A percentile compares a stretch with the other conserved stretches of the same genome.
Evolutionary conservation across 2,113 vertebrate genomes (phyloP).

Genomic region (Heterotilapia buettikoferi): DNA sequence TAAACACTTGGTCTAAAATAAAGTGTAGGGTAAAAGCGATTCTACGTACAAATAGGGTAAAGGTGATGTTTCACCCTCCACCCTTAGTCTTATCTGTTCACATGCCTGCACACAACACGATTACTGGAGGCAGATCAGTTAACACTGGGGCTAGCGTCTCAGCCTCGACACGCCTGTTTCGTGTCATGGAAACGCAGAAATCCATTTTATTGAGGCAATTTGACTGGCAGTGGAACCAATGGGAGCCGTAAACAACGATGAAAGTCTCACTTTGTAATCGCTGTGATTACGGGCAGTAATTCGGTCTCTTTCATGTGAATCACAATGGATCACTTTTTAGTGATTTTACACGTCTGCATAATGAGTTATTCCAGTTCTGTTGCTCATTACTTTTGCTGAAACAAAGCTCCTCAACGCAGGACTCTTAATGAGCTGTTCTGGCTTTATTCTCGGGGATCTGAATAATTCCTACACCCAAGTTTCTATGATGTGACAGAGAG

Average conservation of each 20-base stretch:
- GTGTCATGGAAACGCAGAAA: conserved; percentile 24
- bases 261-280: conserved; percentile 30
- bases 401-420: background rate
- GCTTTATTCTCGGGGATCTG: background rate
- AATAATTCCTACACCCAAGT: background rate
- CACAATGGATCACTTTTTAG: background rate
- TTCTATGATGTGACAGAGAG: background rate
- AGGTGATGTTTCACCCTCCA: conserved; percentile 14
- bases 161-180: conserved; percentile 34
- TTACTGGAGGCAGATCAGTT: conserved; percentile 43
- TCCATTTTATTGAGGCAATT: conserved; percentile 33
- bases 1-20: background rate
- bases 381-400: background rate
- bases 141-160: conserved; percentile 15
- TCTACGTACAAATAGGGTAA: background rate
- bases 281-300: conserved; percentile 18
- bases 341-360: background rate
- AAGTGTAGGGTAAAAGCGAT: background rate
- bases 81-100: conserved; percentile 30
- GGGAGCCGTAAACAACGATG: conserved; percentile 22
- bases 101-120: conserved; percentile 19
- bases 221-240: conserved; percentile 2
- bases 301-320: conserved; percentile 4
- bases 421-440: background rate
- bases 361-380: background rate